A percentile compares a stretch with the other conserved stretches of the same genome.
These are phyloP conservation scores for Abramis brama DNA, from an alignment of 2,113 vertebrate species.

Conservation along the genomic window DNA sequence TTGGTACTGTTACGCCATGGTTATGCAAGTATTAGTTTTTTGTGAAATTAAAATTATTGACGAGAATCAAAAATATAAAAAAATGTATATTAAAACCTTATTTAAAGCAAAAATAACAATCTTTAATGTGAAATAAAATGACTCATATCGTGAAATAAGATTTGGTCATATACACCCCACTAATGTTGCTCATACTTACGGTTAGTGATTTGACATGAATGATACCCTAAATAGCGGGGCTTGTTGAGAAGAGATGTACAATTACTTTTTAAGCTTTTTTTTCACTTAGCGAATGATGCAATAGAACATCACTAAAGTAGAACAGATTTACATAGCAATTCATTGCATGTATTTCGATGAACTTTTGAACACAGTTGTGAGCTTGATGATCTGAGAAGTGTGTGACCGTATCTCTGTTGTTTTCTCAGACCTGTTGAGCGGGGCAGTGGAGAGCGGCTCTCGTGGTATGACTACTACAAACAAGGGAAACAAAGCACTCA, in stretches of 20 bases:
- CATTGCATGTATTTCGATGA: not conserved
- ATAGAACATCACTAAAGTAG: too few relatives aligned
- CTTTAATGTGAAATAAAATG: too few relatives aligned
- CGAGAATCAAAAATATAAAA: too few relatives aligned
- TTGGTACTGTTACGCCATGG: too few relatives aligned
- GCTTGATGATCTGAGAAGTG: not conserved
- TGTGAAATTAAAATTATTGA: too few relatives aligned
- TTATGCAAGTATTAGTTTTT: too few relatives aligned
- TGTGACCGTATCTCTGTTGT: constrained; percentile 36
- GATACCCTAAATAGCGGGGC: too few relatives aligned
- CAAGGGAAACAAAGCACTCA: constrained; percentile 99
- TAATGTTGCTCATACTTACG: not conserved
- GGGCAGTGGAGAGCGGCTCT: constrained; percentile 80
- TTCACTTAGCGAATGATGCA: not conserved
- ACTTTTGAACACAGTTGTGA: not conserved
- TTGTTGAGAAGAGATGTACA: not conserved
- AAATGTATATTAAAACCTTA: too few relatives aligned
- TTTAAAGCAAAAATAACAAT: too few relatives aligned
- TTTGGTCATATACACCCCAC: too few relatives aligned
- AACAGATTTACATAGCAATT: not conserved
- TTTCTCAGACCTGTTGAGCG: constrained; percentile 75
- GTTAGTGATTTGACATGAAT: not conserved
- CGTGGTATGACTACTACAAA: constrained; percentile 98
- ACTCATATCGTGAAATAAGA: too few relatives aligned
- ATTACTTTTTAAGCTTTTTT: too few relatives aligned